A percentile compares a stretch with the other conserved stretches of the same genome.
Conservation (phyloP, 2,113 vertebrate species). For the Burhinus oedicnemus region DNA sequence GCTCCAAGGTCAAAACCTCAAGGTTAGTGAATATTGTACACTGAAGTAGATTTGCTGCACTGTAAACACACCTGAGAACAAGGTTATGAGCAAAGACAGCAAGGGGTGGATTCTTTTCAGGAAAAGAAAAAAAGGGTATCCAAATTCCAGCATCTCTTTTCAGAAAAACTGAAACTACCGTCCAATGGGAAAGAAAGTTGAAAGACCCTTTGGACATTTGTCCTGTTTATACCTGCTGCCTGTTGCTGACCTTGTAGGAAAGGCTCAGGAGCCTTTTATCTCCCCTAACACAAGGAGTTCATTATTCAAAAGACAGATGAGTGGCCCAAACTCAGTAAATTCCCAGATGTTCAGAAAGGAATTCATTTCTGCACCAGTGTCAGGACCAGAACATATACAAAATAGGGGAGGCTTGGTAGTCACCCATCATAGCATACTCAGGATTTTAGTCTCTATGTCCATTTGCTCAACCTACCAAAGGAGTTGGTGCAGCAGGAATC, state of each 20-base stretch:
- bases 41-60: background rate
- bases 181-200: background rate
- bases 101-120: background rate
- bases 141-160: background rate
- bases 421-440: background rate
- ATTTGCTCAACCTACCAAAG: background rate
- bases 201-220: background rate
- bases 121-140: fast-evolving
- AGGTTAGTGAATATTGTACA: background rate
- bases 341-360: background rate
- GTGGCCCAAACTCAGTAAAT: background rate
- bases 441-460: background rate
- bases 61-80: background rate
- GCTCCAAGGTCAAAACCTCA: background rate
- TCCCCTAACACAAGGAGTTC: background rate
- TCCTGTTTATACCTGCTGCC: background rate
- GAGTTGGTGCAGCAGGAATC: background rate
- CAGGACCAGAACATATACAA: background rate
- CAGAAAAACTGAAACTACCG: background rate
- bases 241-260: background rate
- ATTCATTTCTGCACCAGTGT: background rate
- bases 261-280: background rate
- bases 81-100: background rate
- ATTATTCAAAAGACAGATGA: background rate
- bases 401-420: background rate